These are phyloP conservation scores for Xenopus tropicalis DNA, from an alignment of 2,113 vertebrate species.

Conservation along the genomic window UCB_Xtro_10.0 CM004446.2:125496501-125497000, in stretches of 20 bases:
- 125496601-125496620: no score
- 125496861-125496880: slow-evolving; percentile 3
- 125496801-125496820: background rate
- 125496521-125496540: no score
- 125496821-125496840: background rate
- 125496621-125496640: no score
- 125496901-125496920: background rate
- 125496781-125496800: background rate
- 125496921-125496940: slow-evolving; percentile 1
- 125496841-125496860: background rate
- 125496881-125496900: slow-evolving; percentile 5
- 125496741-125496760: background rate
- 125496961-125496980: background rate
- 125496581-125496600: no score
- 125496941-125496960: slow-evolving; percentile 3
- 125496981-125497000: slow-evolving; percentile 3
- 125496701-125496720: no score
- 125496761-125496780: background rate
- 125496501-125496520: no score
- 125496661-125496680: no score
- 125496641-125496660: no score
- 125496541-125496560: no score
- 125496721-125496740: no score
- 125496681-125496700: no score
- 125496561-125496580: no score